These are phyloP conservation scores for Orius insidiosus DNA, from an alignment of 1,140 invertebrate genomes.

Conservation along the genomic window DNA sequence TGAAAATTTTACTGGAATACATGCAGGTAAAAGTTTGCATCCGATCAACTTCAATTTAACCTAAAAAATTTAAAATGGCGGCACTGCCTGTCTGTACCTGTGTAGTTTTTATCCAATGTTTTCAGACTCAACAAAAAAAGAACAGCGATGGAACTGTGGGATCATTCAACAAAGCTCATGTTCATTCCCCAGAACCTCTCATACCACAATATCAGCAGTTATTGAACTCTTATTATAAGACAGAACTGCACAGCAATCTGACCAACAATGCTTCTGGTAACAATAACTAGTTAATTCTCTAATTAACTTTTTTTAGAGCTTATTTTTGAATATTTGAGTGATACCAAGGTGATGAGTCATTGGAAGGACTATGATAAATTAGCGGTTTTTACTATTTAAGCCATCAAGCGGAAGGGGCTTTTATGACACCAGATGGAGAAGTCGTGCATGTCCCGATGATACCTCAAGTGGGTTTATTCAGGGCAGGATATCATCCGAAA, in stretches of 20 bases:
- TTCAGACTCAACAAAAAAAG: slow-evolving; percentile 5
- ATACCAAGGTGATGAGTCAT: slow-evolving; percentile 24
- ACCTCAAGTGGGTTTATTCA: slow-evolving; percentile 22
- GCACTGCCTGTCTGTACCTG: no score
- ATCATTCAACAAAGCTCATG: slow-evolving; percentile 21
- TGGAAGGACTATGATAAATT: slow-evolving; percentile 24
- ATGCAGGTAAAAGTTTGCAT: slow-evolving; percentile 19
- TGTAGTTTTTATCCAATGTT: no score
- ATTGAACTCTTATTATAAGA: slow-evolving; percentile 21
- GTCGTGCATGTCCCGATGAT: slow-evolving; percentile 23
- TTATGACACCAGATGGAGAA: slow-evolving; percentile 15
- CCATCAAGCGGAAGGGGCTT: slow-evolving; percentile 20
- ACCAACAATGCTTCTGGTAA: slow-evolving; percentile 19
- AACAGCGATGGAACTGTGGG: slow-evolving; percentile 20
- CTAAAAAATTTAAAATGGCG: no score
- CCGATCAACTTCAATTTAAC: no score
- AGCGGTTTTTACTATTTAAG: slow-evolving; percentile 22
- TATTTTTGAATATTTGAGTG: slow-evolving; percentile 21
- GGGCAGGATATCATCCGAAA: slow-evolving; percentile 19
- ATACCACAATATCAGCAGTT: slow-evolving; percentile 19
- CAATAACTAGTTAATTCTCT: background rate
- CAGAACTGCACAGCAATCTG: slow-evolving; percentile 18
- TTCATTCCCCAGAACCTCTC: slow-evolving; percentile 19
- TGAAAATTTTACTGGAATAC: slow-evolving; percentile 18
- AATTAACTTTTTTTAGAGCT: slow-evolving; percentile 16